A percentile compares a stretch with the other conserved stretches of the same genome.
These are phyloP conservation scores for Varroa destructor DNA, from an alignment of 1,140 invertebrate species.

Conservation along the genomic window DNA sequence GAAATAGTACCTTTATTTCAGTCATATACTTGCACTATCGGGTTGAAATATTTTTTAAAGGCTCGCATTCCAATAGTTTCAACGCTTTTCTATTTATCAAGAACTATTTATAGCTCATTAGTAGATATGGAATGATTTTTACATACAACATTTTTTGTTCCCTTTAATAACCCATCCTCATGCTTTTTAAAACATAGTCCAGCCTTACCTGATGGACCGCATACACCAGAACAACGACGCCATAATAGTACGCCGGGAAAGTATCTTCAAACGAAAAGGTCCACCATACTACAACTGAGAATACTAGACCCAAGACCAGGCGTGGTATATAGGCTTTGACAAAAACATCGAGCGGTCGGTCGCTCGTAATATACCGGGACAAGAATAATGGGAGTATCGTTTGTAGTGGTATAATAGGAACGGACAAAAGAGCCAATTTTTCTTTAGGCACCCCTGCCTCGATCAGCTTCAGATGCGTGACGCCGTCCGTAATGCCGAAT, in stretches of 20 bases:
- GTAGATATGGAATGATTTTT: too few species aligned
- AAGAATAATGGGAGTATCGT: slow-evolving; percentile 80
- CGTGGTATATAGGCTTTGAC: slow-evolving; percentile 74
- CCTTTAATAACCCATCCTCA: too few species aligned
- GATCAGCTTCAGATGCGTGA: slow-evolving; percentile 83
- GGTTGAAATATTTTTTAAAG: too few species aligned
- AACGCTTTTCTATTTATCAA: too few species aligned
- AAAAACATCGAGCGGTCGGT: slow-evolving; percentile 72
- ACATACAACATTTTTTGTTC: too few species aligned
- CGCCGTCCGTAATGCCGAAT: slow-evolving; percentile 87
- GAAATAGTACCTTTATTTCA: too few species aligned
- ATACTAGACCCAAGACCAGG: slow-evolving; percentile 66
- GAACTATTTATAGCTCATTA: too few species aligned
- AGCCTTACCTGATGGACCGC: slow-evolving; percentile 70
- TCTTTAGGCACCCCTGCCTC: slow-evolving; percentile 92
- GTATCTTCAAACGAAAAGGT: slow-evolving; percentile 52
- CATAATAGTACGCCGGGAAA: slow-evolving; percentile 65
- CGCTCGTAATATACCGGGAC: slow-evolving; percentile 71
- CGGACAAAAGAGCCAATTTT: slow-evolving; percentile 72
- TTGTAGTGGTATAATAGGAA: slow-evolving; percentile 85
- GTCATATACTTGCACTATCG: too few species aligned
- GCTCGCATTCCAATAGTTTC: too few species aligned
- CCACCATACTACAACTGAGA: slow-evolving; percentile 65
- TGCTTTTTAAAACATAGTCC: too few species aligned
- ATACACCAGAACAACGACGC: slow-evolving; percentile 61